Base-by-base conservation (phyloP, 2,797 vertebrate species). In the Anolis apletophallus region DNA sequence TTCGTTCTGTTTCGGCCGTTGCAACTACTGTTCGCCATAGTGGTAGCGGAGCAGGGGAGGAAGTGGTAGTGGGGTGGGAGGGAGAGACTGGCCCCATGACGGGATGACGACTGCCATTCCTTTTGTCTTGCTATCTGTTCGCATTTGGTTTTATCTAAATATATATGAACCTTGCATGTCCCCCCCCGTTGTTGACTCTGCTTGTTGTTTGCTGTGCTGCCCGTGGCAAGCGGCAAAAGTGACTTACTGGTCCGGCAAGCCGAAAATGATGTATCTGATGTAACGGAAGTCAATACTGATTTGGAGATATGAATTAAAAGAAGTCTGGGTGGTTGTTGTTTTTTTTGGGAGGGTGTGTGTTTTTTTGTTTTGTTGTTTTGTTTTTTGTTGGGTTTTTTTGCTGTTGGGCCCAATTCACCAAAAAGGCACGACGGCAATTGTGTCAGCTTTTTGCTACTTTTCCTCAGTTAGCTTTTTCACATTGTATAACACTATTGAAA, bases 251-350 rank as follows among this genome's bases (percentile, higher is more conserved):
- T 95, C 95, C 95, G 96, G 97, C 94, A 96, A 98, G 97, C 98
- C 98, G 97, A 97, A 98, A 97, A 96, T 96, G 95, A 97, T 95
- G 94, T 97, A 96, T 97, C 96, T 93, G 94, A 95, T 96, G 93
- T 14, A 91, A 92, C 91, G 94, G 84, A 92, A 94, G 94, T 95
- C 94, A 95, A 95, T 96, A 96, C 96, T 96, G 96, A 97, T 97
- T 96, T 95, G 96, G 97, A 97, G 94, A 96, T 87, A 85, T 0
- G 32, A 90, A 80, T 79, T 89, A 93, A 93, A 93, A 93, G 87
- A 93, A 89, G 91, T 94, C 95, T 94, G 92, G 93, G 90, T n/a
- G n/a, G n/a, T n/a, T n/a, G n/a, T n/a, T n/a, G n/a, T n/a, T n/a
- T n/a, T n/a, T n/a, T n/a, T n/a, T n/a, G n/a, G n/a, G n/a, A n/a